Base-by-base conservation (phyloP, 2,113 vertebrate species). In the Vidua macroura region DNA sequence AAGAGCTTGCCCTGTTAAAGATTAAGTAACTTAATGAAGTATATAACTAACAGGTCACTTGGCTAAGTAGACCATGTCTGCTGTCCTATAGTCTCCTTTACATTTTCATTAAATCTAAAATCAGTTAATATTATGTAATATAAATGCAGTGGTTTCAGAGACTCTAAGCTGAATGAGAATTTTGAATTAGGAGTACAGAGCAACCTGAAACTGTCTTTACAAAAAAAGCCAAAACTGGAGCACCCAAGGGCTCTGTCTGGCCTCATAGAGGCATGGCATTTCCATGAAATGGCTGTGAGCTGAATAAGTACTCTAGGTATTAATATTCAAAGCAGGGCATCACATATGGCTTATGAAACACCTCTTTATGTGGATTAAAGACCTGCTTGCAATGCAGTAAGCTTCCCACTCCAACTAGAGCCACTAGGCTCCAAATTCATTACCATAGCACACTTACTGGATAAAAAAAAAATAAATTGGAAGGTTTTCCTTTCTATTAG, bases 321-420 rank as follows among this genome's bases (percentile, higher is more conserved):
- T 96, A 96, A 94, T 96, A 93, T 95, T 95, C 94, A 95, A 96
- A 97, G 69, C 80, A 93, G 69, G 73, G 23, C 85, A 93, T 84
- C 86, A 49, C 90, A 69, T 79, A 86, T 22, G 62, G 83, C 93
- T 95, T 93, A 90, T 93, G 90, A 96, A 96, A 94, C 76, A 92
- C 80, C 64, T 88, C 83, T 86, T 88, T 90, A 58, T 86, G 92
- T 90, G 77, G 69, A 96, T 95, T 93, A 96, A 93, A 97, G 92
- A 86, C 83, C 44, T 82, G 49, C 69, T 95, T 69, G 88, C 44
- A 72, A 88, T 48, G 76, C 76, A 92, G 56, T 33, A 49, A 94
- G 86, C 64, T 92, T 91, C 83, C 37, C 62, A 84, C 79, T 92
- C 64, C 37, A 86, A 77, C 76, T 86, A 56, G 72, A 96, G 80